Evolutionary conservation across 2,113 vertebrate genomes (phyloP).

Genomic region (Nesogale talazaci): DNA sequence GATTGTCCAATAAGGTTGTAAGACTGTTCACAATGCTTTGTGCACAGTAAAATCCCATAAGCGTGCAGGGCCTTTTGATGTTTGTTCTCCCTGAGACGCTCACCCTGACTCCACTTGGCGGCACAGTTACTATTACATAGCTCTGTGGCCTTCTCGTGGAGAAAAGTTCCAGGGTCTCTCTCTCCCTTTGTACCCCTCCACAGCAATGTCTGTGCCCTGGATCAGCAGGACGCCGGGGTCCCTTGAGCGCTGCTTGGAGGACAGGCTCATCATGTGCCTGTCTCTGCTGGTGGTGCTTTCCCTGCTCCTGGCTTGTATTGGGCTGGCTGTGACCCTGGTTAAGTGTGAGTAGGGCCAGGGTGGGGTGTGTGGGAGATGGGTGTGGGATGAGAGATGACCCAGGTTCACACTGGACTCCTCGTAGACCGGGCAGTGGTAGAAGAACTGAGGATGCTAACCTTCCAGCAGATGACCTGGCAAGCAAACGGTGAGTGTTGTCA

Average conservation of each 20-base stretch:
- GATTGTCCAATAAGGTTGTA: neutral
- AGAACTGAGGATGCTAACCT: constrained; percentile 12
- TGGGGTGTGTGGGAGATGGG: accelerated
- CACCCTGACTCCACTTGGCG: neutral
- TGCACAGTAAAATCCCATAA: neutral
- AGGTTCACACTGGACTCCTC: neutral
- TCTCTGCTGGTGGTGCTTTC: constrained; percentile 32
- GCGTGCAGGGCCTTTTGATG: neutral
- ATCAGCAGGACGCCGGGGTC: neutral
- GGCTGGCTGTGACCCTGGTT: constrained; percentile 35
- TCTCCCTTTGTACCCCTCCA: neutral
- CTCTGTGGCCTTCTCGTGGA: neutral
- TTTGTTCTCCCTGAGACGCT: neutral
- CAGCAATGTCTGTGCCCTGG: neutral
- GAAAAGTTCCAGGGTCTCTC: neutral
- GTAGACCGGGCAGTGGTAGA: constrained; percentile 59
- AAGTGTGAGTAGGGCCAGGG: constrained; percentile 64
- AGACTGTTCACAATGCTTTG: neutral
- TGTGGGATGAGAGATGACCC: accelerated
- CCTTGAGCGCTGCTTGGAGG: neutral
- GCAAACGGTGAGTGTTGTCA: constrained; percentile 50
- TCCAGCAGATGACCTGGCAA: constrained; percentile 40
- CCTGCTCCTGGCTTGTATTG: constrained; percentile 21
- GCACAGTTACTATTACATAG: neutral
- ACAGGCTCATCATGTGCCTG: neutral